phyloP scores from a whole-genome alignment of 2,888 invertebrate genomes.

The Mesorhabditis belari region DNA sequence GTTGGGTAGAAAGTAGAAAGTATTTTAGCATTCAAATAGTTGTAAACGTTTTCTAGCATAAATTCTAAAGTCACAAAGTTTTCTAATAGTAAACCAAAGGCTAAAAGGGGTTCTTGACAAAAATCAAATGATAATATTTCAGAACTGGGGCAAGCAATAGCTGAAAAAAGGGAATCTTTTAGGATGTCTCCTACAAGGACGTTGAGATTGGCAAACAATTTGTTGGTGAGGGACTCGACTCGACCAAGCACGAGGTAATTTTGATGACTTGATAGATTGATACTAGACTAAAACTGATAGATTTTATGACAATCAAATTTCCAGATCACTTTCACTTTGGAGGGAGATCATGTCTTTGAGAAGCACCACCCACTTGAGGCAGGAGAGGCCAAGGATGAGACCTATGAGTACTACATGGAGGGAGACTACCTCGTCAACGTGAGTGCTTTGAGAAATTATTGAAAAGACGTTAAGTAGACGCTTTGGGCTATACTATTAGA shows the following conservation, averaged over 20 bases:
- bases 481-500: no score
- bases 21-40: no score
- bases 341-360: conserved; percentile 29
- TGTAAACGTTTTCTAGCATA: no score
- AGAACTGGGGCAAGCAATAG: no score
- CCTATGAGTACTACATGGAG: conserved; percentile 45
- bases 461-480: no score
- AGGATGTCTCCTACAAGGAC: conserved; percentile 41
- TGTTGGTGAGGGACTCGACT: conserved; percentile 46
- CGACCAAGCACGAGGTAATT: conserved; percentile 40
- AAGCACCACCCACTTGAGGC: conserved; percentile 33
- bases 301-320: conserved; percentile 1
- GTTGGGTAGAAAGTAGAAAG: no score
- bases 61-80: no score
- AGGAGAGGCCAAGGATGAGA: conserved; percentile 43
- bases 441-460: not conserved
- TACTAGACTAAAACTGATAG: no score
- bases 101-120: no score
- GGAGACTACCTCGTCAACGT: conserved; percentile 3
- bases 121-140: not conserved
- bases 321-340: conserved; percentile 33
- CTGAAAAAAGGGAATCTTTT: not conserved
- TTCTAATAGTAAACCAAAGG: no score
- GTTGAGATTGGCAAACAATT: conserved; percentile 41
- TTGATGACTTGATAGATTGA: not conserved